These are phyloP conservation scores for Coturnix japonica DNA, from an alignment of 2,113 vertebrate species.

Conservation along the genomic window DNA sequence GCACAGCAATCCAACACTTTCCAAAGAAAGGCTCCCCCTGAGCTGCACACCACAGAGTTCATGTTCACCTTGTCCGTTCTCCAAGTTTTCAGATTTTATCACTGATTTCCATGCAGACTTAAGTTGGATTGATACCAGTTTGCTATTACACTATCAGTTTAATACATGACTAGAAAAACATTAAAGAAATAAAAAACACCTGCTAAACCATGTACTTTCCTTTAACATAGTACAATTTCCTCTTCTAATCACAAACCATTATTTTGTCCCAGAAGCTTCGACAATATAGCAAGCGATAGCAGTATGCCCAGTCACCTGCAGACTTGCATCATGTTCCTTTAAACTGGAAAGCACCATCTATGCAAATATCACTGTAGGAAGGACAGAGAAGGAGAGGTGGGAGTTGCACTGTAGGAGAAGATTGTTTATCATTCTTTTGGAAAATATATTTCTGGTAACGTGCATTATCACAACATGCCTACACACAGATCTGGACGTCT, in stretches of 20 bases:
- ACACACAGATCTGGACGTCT: constrained; percentile 5
- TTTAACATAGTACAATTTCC: neutral
- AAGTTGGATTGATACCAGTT: too few relatives aligned
- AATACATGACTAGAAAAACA: neutral
- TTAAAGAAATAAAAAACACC: neutral
- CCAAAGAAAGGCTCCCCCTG: neutral
- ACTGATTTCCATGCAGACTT: neutral
- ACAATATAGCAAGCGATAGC: neutral
- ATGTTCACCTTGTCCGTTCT: neutral
- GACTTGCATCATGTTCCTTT: neutral
- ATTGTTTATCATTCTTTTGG: neutral
- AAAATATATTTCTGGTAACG: constrained; percentile 22
- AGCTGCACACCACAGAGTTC: neutral
- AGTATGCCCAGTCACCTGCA: neutral
- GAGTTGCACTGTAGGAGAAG: neutral
- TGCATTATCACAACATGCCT: neutral
- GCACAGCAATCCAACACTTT: neutral
- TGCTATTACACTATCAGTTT: neutral
- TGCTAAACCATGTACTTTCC: neutral
- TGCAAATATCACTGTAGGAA: neutral
- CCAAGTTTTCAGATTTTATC: neutral
- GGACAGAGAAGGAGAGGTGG: constrained; percentile 26
- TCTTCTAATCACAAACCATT: neutral
- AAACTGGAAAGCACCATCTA: neutral
- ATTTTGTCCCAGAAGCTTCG: neutral